Percentiles rank a stretch among this genome's conserved stretches.
phyloP scores from a whole-genome alignment of 2,113 vertebrate genomes.

The Proterorhinus semilunaris region DNA sequence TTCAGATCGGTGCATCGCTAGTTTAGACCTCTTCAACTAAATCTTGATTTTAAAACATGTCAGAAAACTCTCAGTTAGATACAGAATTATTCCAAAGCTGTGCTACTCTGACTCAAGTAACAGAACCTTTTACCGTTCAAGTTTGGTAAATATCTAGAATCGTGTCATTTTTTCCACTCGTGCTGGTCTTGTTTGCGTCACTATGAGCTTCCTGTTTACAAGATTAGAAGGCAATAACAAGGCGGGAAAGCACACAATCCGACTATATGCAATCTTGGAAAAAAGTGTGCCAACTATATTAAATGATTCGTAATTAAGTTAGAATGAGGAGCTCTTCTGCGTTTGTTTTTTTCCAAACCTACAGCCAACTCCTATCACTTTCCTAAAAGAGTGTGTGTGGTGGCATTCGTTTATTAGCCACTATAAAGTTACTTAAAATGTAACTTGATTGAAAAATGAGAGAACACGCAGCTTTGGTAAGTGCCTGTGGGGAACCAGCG shows the following conservation, averaged over 20 bases:
- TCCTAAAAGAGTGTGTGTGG: too few species aligned
- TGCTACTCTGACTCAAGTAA: background rate
- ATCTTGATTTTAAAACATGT: background rate
- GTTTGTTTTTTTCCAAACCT: too few species aligned
- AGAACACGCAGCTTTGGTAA: background rate
- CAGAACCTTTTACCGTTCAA: background rate
- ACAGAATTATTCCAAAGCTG: background rate
- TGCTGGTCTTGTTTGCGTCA: background rate
- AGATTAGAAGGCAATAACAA: background rate
- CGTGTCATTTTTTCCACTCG: background rate
- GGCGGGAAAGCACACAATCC: too few species aligned
- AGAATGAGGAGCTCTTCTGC: too few species aligned
- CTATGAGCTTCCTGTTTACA: background rate
- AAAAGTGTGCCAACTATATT: too few species aligned
- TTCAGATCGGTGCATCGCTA: too few species aligned
- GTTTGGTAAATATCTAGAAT: background rate
- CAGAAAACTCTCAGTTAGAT: background rate
- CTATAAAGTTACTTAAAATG: constrained; percentile 1
- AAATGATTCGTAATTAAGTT: too few species aligned
- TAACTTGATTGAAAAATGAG: background rate
- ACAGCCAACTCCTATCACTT: too few species aligned
- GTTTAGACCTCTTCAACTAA: too few species aligned
- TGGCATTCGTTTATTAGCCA: background rate
- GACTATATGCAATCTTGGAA: too few species aligned
- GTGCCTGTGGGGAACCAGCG: background rate